These are phyloP conservation scores for Bilobella aurantiaca DNA, from an alignment of 1,140 invertebrate species.

Conservation along the genomic window DNA sequence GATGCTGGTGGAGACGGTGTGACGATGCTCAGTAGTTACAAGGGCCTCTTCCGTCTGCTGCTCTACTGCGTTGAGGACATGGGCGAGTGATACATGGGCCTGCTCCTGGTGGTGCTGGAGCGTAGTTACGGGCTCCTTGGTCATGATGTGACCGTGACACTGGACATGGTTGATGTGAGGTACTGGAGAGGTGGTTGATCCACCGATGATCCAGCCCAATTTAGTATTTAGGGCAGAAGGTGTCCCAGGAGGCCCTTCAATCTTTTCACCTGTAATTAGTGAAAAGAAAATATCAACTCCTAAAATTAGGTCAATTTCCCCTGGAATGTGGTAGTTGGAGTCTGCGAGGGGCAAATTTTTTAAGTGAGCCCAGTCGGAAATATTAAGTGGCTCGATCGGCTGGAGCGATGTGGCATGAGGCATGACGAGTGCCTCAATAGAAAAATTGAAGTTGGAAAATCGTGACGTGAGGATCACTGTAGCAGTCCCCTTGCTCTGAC, in stretches of 20 bases:
- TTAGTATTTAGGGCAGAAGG: not conserved
- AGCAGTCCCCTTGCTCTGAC: not conserved
- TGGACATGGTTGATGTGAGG: too few relatives aligned
- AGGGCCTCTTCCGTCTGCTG: too few relatives aligned
- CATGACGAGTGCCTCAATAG: not conserved
- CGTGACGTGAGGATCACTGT: not conserved
- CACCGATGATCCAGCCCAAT: constrained; percentile 18
- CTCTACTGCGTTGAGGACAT: too few relatives aligned
- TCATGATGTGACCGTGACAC: too few relatives aligned
- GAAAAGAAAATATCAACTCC: not conserved
- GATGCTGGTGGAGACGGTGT: too few relatives aligned
- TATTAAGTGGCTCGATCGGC: not conserved
- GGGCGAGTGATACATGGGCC: too few relatives aligned
- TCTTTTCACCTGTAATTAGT: not conserved
- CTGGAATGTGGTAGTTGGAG: not conserved
- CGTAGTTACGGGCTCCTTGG: too few relatives aligned
- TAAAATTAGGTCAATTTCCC: not conserved
- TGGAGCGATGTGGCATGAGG: not conserved
- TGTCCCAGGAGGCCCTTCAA: not conserved
- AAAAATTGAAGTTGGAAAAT: not conserved
- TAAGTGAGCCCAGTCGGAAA: constrained; percentile 12
- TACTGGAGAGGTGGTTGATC: too few relatives aligned
- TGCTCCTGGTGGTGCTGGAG: too few relatives aligned
- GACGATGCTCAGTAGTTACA: too few relatives aligned
- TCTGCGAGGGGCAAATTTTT: constrained; percentile 10